phyloP scores from a whole-genome alignment of 2,888 invertebrate genomes.

The Encarsia formosa region DNA sequence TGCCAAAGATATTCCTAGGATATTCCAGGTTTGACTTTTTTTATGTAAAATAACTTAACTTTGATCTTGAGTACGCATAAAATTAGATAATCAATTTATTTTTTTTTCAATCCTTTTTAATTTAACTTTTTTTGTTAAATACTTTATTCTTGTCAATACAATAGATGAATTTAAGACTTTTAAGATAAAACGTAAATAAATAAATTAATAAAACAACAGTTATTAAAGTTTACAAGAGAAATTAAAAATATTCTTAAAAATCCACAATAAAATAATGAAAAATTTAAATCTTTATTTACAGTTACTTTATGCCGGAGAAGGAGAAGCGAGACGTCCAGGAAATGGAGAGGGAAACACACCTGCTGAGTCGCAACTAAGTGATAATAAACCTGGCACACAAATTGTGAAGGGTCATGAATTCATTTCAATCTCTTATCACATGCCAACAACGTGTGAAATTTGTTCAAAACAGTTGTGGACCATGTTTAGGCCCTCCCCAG shows the following conservation, averaged over 20 bases:
- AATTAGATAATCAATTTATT: too few species aligned
- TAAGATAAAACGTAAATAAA: too few species aligned
- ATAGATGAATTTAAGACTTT: neutral
- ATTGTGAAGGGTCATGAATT: constrained; percentile 93
- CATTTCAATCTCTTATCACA: constrained; percentile 92
- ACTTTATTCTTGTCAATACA: neutral
- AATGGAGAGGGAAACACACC: constrained; percentile 53
- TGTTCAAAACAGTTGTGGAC: constrained; percentile 97
- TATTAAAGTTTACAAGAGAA: too few species aligned
- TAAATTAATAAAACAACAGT: too few species aligned
- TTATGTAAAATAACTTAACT: too few species aligned
- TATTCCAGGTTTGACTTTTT: constrained; percentile 77
- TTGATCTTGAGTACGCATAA: too few species aligned
- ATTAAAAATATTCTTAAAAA: too few species aligned
- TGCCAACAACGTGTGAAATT: constrained; percentile 96
- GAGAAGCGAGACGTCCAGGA: constrained; percentile 80
- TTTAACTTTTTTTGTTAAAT: constrained; percentile 5
- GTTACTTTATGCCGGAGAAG: constrained; percentile 94
- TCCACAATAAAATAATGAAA: too few species aligned
- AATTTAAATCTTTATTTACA: constrained; percentile 48
- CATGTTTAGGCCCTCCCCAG: constrained; percentile 96
- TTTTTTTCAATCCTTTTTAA: constrained; percentile 5
- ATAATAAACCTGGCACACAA: constrained; percentile 62
- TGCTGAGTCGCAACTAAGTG: constrained; percentile 55
- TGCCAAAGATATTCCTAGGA: constrained; percentile 98